Percentiles rank a stretch among this genome's conserved stretches.
phyloP scores from a whole-genome alignment of 2,888 invertebrate genomes.

The Dusona sp. region DNA sequence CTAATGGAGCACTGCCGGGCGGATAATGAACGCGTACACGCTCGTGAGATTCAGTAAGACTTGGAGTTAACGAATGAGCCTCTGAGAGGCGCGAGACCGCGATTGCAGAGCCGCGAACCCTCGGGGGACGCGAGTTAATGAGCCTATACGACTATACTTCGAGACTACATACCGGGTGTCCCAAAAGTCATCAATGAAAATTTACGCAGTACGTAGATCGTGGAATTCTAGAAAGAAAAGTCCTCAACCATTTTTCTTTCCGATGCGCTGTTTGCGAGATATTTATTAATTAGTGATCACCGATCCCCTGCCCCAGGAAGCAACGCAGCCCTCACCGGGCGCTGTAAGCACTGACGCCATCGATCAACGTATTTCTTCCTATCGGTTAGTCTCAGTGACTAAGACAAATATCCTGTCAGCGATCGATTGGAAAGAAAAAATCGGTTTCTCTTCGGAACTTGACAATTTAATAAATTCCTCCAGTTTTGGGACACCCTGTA shows the following conservation, averaged over 20 bases:
- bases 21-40: conserved; percentile 69
- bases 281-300: not conserved
- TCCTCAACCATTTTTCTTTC: not conserved
- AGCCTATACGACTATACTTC: conserved; percentile 24
- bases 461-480: not conserved
- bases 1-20: conserved; percentile 67
- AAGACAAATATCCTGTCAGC: not conserved
- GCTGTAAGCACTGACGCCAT: not conserved
- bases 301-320: not conserved
- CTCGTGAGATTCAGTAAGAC: conserved; percentile 40
- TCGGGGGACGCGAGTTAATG: conserved; percentile 54
- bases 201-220: not conserved
- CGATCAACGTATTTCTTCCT: not conserved
- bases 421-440: not conserved
- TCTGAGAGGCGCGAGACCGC: conserved; percentile 61
- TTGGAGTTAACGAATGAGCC: conserved; percentile 57
- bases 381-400: not conserved
- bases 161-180: not conserved
- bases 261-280: not conserved
- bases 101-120: conserved; percentile 34
- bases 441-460: not conserved
- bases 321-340: not conserved
- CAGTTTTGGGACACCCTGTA: not conserved
- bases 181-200: not conserved
- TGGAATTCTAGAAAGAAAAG: not conserved